A percentile compares a stretch with the other conserved stretches of the same genome.
Conservation (phyloP, 1,140 invertebrate species). For the Augochlora pura region DNA sequence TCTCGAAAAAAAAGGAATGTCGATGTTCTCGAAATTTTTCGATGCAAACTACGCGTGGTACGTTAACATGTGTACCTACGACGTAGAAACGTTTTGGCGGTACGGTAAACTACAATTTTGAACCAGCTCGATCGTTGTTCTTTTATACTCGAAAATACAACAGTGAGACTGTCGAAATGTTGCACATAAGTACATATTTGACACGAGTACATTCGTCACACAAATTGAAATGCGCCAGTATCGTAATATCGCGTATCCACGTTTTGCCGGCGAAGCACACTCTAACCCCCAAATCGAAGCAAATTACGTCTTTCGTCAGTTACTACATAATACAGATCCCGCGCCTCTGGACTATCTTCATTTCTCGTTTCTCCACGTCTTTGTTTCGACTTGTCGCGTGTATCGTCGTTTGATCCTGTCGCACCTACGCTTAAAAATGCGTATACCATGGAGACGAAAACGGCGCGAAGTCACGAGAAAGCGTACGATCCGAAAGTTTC, state of each 20-base stretch:
- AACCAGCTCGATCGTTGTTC: too few species aligned
- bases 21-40: not conserved
- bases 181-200: not conserved
- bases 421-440: not conserved
- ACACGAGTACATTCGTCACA: not conserved
- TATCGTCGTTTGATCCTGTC: not conserved
- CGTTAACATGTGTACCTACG: slow-evolving; percentile 2
- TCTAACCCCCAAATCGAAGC: slow-evolving; percentile 29
- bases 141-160: not conserved
- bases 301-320: slow-evolving; percentile 36
- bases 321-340: slow-evolving; percentile 5
- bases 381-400: not conserved
- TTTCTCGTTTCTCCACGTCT: not conserved
- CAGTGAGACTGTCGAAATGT: not conserved
- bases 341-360: slow-evolving; percentile 16
- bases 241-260: not conserved
- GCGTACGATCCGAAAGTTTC: not conserved
- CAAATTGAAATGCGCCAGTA: not conserved
- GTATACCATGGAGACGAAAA: not conserved
- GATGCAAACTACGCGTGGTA: too few species aligned
- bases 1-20: not conserved
- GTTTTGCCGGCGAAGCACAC: slow-evolving; percentile 14
- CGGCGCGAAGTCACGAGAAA: not conserved
- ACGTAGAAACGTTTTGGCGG: slow-evolving; percentile 3
- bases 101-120: not conserved